Percentiles rank a stretch among this genome's conserved stretches.
Evolutionary conservation across 1,140 invertebrate genomes (phyloP).

Genomic region (Orius insidiosus): DNA sequence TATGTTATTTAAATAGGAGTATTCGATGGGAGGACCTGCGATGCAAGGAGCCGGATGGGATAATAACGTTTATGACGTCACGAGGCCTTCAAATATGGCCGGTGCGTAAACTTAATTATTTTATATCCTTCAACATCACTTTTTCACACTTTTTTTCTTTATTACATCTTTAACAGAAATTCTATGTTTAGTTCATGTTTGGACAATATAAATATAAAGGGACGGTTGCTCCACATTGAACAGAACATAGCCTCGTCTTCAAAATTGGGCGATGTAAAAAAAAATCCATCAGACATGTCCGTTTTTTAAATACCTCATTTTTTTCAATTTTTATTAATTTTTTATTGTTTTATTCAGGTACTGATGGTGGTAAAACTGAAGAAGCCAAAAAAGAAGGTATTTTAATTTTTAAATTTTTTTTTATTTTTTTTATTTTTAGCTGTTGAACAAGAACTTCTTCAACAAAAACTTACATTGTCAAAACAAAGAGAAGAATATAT

Average conservation of each 20-base stretch:
- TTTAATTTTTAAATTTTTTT: neutral
- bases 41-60: too few relatives aligned
- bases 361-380: conserved; percentile 2
- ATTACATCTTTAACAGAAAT: too few relatives aligned
- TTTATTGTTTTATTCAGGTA: neutral
- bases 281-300: neutral
- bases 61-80: too few relatives aligned
- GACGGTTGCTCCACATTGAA: neutral
- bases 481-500: conserved; percentile 63
- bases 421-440: conserved; percentile 28
- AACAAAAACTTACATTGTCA: conserved; percentile 55
- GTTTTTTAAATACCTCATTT: neutral
- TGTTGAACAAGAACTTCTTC: conserved; percentile 58
- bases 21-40: too few relatives aligned
- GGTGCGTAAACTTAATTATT: too few relatives aligned
- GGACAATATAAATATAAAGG: too few relatives aligned
- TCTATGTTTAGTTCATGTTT: too few relatives aligned
- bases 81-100: too few relatives aligned
- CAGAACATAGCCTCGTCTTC: neutral
- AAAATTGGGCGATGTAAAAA: conserved; percentile 5
- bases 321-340: neutral
- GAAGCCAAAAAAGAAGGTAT: conserved; percentile 11
- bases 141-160: too few relatives aligned
- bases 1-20: too few relatives aligned
- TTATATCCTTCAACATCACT: too few relatives aligned